These are phyloP conservation scores for Silurus glanis DNA, from an alignment of 2,113 vertebrate species.

Conservation along the genomic window DNA sequence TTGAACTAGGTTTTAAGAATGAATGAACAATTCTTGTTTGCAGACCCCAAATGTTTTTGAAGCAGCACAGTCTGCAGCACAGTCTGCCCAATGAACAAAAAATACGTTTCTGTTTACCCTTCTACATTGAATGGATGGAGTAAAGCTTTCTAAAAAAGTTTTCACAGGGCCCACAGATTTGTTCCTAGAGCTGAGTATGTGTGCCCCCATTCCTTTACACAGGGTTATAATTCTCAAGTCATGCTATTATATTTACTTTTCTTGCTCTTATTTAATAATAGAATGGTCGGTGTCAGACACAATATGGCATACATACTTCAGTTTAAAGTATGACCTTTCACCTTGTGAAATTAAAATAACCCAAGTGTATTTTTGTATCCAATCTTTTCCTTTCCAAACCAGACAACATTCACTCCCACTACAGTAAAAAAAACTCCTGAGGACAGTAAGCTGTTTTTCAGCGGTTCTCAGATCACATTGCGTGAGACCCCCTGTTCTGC, in stretches of 20 bases:
- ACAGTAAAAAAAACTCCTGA: constrained; percentile 25
- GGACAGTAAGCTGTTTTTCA: constrained; percentile 2
- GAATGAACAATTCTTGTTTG: neutral
- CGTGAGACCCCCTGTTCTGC: neutral
- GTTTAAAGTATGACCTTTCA: neutral
- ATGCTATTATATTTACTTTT: neutral
- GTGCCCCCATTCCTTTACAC: neutral
- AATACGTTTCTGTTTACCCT: neutral
- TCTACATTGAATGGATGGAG: neutral
- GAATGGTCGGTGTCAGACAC: neutral
- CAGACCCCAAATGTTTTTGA: neutral
- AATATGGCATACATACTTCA: neutral
- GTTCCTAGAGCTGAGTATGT: neutral
- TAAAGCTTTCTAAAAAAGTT: neutral
- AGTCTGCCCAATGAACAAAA: neutral
- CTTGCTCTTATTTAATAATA: neutral
- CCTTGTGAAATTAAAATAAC: constrained; percentile 13
- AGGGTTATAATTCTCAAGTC: neutral
- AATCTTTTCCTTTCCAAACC: constrained; percentile 5
- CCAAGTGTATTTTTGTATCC: neutral
- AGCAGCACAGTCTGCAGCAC: neutral
- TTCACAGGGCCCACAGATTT: neutral
- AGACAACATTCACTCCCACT: neutral
- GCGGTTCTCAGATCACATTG: constrained; percentile 1
- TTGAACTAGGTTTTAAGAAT: neutral